Evolutionary conservation across 2,888 invertebrate genomes (phyloP).

Genomic region (Brachyopa scutellaris): DNA sequence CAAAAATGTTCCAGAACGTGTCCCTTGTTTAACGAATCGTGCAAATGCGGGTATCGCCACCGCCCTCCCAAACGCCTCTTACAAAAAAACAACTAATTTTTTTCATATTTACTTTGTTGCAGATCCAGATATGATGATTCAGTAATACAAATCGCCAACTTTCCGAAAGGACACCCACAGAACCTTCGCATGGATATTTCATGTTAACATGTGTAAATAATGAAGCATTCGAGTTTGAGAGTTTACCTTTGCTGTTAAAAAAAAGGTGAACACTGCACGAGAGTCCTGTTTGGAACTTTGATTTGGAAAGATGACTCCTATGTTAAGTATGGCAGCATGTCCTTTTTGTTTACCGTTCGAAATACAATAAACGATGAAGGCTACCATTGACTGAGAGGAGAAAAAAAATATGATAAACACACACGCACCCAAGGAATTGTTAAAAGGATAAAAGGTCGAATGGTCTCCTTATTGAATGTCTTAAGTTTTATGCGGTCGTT

Average conservation of each 20-base stretch:
- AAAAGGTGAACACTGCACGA: slow-evolving; percentile 1
- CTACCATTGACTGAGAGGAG: not conserved
- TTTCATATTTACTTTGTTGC: slow-evolving; percentile 71
- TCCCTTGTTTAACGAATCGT: slow-evolving; percentile 82
- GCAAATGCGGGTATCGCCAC: slow-evolving; percentile 80
- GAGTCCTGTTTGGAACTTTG: slow-evolving; percentile 22
- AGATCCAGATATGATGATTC: slow-evolving; percentile 58
- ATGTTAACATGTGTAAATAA: slow-evolving; percentile 68
- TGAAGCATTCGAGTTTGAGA: slow-evolving; percentile 31
- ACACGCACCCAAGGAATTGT: slow-evolving; percentile 35
- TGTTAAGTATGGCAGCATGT: slow-evolving; percentile 47
- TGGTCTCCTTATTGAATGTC: slow-evolving; percentile 67
- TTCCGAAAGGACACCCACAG: slow-evolving; percentile 57
- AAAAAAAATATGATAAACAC: not conserved
- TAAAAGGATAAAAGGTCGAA: slow-evolving; percentile 70
- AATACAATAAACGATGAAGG: slow-evolving; percentile 10
- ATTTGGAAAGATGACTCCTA: slow-evolving; percentile 55
- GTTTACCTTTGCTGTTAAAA: slow-evolving; percentile 29
- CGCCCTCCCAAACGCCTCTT: slow-evolving; percentile 26
- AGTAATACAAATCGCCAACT: slow-evolving; percentile 59
- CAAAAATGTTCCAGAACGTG: slow-evolving; percentile 75
- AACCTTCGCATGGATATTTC: slow-evolving; percentile 16
- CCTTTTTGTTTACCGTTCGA: slow-evolving; percentile 54
- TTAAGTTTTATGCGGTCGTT: slow-evolving; percentile 72
- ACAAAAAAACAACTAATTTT: slow-evolving; percentile 40